A percentile compares a stretch with the other conserved stretches of the same genome.
phyloP scores from a whole-genome alignment of 2,797 vertebrate genomes.

The Melanotaenia maccullochi region DNA sequence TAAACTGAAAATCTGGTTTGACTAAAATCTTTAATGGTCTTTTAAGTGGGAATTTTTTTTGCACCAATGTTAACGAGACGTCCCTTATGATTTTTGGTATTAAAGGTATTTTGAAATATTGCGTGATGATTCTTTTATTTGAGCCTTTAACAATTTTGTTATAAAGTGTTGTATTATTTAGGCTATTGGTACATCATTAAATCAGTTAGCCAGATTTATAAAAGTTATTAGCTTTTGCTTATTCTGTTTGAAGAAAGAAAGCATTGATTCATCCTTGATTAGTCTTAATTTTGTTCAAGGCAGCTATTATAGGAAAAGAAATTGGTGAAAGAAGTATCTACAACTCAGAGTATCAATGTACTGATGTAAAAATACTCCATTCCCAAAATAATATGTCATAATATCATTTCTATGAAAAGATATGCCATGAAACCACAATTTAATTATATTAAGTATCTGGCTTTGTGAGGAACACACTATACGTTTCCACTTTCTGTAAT shows the following conservation, averaged over 20 bases:
- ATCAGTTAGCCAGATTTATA: too few relatives aligned
- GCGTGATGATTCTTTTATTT: too few relatives aligned
- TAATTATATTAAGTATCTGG: background rate
- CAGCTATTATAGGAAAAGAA: background rate
- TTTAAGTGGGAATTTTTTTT: background rate
- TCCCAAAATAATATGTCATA: background rate
- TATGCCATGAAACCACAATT: too few relatives aligned
- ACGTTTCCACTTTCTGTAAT: too few relatives aligned
- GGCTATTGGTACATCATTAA: too few relatives aligned
- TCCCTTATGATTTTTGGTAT: background rate
- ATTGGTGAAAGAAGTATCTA: background rate
- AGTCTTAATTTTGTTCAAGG: background rate
- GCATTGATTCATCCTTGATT: background rate
- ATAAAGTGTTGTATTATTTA: too few relatives aligned
- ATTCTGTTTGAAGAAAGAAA: background rate
- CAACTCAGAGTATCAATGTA: background rate
- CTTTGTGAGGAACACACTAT: too few relatives aligned
- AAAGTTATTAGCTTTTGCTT: background rate
- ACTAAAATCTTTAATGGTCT: background rate
- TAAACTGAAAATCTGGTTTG: background rate
- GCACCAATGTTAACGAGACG: background rate
- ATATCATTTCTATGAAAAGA: too few relatives aligned
- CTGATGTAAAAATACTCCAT: background rate
- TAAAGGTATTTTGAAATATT: too few relatives aligned
- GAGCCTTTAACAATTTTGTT: too few relatives aligned